Evolutionary conservation across 2,797 vertebrate genomes (phyloP), one percentile per base, ranked within the genome.

Genomic region (Anisognathus igniventris): DNA sequence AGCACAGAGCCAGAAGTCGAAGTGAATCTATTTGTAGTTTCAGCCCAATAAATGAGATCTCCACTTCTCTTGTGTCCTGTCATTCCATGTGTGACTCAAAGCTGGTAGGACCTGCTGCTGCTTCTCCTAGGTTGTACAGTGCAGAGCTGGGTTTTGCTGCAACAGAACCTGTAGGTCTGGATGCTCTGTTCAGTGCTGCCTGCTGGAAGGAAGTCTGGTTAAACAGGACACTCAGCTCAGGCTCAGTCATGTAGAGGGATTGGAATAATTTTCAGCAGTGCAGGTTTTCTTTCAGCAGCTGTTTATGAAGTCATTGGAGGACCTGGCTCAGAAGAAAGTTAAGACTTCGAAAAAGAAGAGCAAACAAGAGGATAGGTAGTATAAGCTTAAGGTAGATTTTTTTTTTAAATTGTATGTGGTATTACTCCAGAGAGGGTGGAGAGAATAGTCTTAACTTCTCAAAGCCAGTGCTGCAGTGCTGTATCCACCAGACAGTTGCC

Each of bases 1-100:
- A 97, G 99, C 99, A 98, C 99, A 99, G 97, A 99, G 99, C 98
- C 99, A 99, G 97, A 99, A 99, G 98, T 97, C 99, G 23, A 99
- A 99, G 97, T 99, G 98, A 98, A 97, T 48, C 53, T 68, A 4
- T 80, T 86, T 94, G 77, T 93, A 82, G 76, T 91, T 86, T 86
- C 72, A 92, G 60, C 47, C 37, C 82, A 97, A 96, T 97, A 97
- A 97, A 97, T 95, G 87, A 90, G 68, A 80, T 79, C 39, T 90
- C 83, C 82, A 48, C 72, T 96, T 86, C 28, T 50, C 56, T 35
- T 25, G 65, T 89, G 86, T 93, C 57, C 37, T 78, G 25, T 88
- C 30, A 19, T 86, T 92, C 47, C 18, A 1, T 2, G 4, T 40
- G 28, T 30, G 20, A 4, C 31, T 39, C 37, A 60, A 54, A 76